Percentiles rank a stretch among this genome's conserved stretches.
Evolutionary conservation across 1,140 invertebrate genomes (phyloP).

Genomic region (Elymnias hypermnestra): DNA sequence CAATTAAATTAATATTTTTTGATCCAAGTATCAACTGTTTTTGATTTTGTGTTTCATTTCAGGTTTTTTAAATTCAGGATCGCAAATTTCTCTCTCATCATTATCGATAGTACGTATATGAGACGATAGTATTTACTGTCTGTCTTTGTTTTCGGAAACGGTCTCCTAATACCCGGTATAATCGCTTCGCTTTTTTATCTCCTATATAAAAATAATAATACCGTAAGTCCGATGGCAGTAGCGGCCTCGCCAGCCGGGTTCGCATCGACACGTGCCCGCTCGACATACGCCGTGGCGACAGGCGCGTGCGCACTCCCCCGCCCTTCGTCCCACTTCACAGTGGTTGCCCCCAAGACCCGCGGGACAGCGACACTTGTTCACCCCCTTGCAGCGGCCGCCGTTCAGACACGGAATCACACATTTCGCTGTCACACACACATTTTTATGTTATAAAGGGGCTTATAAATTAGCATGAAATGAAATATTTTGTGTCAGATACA

Average conservation of each 20-base stretch:
- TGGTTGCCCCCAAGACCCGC: slow-evolving; percentile 87
- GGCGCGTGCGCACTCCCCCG: slow-evolving; percentile 81
- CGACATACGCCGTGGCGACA: slow-evolving; percentile 85
- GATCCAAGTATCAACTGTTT: too few species aligned
- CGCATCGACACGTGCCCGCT: slow-evolving; percentile 83
- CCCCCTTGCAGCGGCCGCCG: slow-evolving; percentile 88
- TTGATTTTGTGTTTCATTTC: too few species aligned
- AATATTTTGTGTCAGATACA: too few species aligned
- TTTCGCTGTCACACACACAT: slow-evolving; percentile 79
- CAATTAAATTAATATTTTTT: too few species aligned
- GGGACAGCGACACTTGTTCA: slow-evolving; percentile 90
- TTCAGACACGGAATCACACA: slow-evolving; percentile 93
- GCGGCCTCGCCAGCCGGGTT: slow-evolving; percentile 84
- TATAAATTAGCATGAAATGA: too few species aligned
- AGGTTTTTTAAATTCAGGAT: too few species aligned
- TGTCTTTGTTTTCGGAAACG: too few species aligned
- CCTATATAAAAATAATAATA: background rate
- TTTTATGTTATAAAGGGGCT: too few species aligned
- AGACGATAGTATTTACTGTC: too few species aligned
- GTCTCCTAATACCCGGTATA: too few species aligned
- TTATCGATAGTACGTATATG: too few species aligned
- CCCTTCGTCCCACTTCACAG: slow-evolving; percentile 87
- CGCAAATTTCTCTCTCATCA: too few species aligned
- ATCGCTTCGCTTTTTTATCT: background rate
- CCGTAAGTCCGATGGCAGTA: slow-evolving; percentile 73